phyloP scores from a whole-genome alignment of 2,113 vertebrate genomes.

The Strix uralensis region DNA sequence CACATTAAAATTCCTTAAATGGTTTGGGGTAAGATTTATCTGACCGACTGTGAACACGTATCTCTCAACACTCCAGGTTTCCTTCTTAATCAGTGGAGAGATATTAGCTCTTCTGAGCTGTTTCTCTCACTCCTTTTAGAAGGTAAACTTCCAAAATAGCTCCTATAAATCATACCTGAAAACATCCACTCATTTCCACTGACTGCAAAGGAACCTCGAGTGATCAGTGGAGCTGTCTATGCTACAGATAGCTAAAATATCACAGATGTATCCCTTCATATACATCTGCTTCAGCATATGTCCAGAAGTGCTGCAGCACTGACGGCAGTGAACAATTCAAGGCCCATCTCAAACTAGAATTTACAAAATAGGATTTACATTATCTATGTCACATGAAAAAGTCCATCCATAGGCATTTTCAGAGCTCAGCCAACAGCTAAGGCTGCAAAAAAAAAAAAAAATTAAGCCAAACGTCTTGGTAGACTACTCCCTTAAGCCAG shows the following conservation, averaged over 20 bases:
- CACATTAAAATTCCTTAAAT: not conserved
- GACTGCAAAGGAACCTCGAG: not conserved
- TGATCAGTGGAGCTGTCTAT: not conserved
- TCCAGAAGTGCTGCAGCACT: not conserved
- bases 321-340: not conserved
- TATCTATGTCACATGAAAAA: not conserved
- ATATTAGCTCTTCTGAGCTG: not conserved
- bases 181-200: not conserved
- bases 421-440: not conserved
- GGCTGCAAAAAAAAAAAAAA: not conserved
- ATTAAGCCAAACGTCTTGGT: not conserved
- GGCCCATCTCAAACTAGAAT: not conserved
- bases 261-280: not conserved
- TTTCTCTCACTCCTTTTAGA: not conserved
- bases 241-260: not conserved
- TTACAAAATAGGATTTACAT: not conserved
- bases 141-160: not conserved
- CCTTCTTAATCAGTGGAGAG: not conserved
- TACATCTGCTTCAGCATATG: not conserved
- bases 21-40: not conserved
- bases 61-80: not conserved
- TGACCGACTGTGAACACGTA: not conserved
- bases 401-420: not conserved
- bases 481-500: not conserved
- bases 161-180: not conserved